Conservation (phyloP, 2,797 vertebrate genomes). For the Euthynnus affinis region DNA sequence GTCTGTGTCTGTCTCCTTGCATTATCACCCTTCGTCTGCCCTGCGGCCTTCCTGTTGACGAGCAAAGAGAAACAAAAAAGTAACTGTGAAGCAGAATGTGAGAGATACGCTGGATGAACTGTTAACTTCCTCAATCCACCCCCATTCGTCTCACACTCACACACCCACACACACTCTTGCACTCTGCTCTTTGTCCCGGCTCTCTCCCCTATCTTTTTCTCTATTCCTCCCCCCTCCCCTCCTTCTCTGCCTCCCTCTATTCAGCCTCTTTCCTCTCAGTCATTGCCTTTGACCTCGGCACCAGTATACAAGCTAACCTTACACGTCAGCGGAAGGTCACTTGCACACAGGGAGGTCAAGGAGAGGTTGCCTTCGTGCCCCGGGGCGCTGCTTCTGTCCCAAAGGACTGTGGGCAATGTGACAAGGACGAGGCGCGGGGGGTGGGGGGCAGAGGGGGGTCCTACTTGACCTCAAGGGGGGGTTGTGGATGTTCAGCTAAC, state of each 20-base stretch:
- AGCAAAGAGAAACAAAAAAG: conserved; percentile 37
- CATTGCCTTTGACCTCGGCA: conserved; percentile 76
- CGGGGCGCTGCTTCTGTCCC: conserved; percentile 58
- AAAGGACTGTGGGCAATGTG: conserved; percentile 66
- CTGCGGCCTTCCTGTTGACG: conserved; percentile 61
- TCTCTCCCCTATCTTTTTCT: conserved; percentile 41
- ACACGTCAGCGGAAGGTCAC: conserved; percentile 77
- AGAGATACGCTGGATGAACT: conserved; percentile 61
- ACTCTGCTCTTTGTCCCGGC: conserved; percentile 58
- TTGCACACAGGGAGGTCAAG: conserved; percentile 74
- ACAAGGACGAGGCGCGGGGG: conserved; percentile 52
- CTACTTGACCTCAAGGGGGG: conserved; percentile 62
- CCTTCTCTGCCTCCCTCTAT: conserved; percentile 44
- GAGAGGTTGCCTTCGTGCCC: conserved; percentile 71
- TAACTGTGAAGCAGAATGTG: conserved; percentile 64
- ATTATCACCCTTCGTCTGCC: conserved; percentile 55
- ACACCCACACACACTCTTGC: conserved; percentile 34
- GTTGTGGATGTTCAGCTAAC: conserved; percentile 45
- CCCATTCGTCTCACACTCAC: conserved; percentile 32
- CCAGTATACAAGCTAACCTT: conserved; percentile 71
- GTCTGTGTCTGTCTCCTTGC: conserved; percentile 51
- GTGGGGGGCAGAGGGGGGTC: conserved; percentile 31
- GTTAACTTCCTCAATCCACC: conserved; percentile 59
- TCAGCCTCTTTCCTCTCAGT: conserved; percentile 65
- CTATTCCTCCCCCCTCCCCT: background rate